These are phyloP conservation scores for Phalacrocorax brasilianus DNA, from an alignment of 2,113 vertebrate genomes.

Conservation along the genomic window DNA sequence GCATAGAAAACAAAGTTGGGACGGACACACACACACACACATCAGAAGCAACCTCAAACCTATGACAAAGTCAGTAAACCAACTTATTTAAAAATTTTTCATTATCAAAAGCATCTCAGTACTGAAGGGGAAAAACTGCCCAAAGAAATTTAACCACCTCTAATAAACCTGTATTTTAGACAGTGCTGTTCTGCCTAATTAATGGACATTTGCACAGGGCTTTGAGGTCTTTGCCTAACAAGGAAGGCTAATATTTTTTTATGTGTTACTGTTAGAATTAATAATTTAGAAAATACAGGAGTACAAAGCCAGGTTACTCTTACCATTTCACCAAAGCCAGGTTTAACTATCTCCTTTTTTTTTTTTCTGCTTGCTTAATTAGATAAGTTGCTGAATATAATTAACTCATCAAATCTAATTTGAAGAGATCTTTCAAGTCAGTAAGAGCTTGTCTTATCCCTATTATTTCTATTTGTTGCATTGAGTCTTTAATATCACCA, in stretches of 20 bases:
- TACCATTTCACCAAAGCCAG: slow-evolving; percentile 31
- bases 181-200: neutral
- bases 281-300: neutral
- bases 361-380: slow-evolving; percentile 38
- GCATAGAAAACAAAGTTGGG: accelerated
- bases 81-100: neutral
- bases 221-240: neutral
- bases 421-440: slow-evolving; percentile 26
- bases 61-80: neutral
- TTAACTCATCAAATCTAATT: slow-evolving; percentile 61
- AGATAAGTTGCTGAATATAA: slow-evolving; percentile 51
- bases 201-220: neutral
- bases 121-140: neutral
- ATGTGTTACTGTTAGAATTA: neutral
- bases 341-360: neutral
- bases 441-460: neutral
- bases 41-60: neutral
- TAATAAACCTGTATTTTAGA: neutral
- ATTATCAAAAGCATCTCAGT: neutral
- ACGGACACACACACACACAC: accelerated
- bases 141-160: neutral
- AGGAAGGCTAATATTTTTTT: neutral
- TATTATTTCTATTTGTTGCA: slow-evolving; percentile 31
- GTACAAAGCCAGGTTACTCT: neutral
- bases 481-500: neutral